Evolutionary conservation across 2,113 vertebrate species (phyloP).

Genomic region (Dolichallabes microphthalmus): DNA sequence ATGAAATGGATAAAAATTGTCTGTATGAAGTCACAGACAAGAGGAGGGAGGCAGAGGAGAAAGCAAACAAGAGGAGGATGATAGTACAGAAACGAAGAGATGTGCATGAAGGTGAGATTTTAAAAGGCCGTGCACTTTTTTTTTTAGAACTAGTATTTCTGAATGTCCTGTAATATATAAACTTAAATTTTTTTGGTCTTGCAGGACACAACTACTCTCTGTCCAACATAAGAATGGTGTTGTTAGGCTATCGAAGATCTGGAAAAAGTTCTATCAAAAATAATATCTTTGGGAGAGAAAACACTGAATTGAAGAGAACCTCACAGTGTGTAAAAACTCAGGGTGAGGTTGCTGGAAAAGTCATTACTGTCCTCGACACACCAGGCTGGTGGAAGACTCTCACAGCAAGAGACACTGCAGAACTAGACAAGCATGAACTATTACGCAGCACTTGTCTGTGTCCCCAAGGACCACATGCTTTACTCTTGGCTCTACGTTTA

Average conservation of each 20-base stretch:
- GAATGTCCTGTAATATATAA: background rate
- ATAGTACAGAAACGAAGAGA: slow-evolving; percentile 28
- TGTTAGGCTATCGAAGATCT: slow-evolving; percentile 41
- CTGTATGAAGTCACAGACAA: slow-evolving; percentile 18
- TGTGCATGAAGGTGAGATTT: slow-evolving; percentile 6
- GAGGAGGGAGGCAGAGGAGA: slow-evolving; percentile 22
- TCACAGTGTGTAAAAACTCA: slow-evolving; percentile 38
- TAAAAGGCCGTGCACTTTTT: background rate
- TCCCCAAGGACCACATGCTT: slow-evolving; percentile 41
- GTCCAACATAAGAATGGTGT: slow-evolving; percentile 36
- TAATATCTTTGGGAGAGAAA: slow-evolving; percentile 34
- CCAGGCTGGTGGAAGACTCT: slow-evolving; percentile 54
- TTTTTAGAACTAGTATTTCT: background rate
- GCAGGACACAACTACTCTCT: slow-evolving; percentile 27
- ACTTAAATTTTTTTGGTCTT: background rate
- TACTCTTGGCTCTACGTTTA: slow-evolving; percentile 43
- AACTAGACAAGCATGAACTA: slow-evolving; percentile 47
- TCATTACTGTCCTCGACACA: slow-evolving; percentile 48
- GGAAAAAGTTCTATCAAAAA: slow-evolving; percentile 47
- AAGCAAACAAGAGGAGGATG: slow-evolving; percentile 24
- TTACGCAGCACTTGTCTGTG: slow-evolving; percentile 39
- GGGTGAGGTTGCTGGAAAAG: slow-evolving; percentile 37
- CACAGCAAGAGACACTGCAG: slow-evolving; percentile 35
- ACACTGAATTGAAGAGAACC: slow-evolving; percentile 22
- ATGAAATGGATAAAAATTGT: slow-evolving; percentile 28